Evolutionary conservation across 2,797 vertebrate species (phyloP), one percentile per base, ranked within the genome.

Genomic region (Lindbergichthys nudifrons): DNA sequence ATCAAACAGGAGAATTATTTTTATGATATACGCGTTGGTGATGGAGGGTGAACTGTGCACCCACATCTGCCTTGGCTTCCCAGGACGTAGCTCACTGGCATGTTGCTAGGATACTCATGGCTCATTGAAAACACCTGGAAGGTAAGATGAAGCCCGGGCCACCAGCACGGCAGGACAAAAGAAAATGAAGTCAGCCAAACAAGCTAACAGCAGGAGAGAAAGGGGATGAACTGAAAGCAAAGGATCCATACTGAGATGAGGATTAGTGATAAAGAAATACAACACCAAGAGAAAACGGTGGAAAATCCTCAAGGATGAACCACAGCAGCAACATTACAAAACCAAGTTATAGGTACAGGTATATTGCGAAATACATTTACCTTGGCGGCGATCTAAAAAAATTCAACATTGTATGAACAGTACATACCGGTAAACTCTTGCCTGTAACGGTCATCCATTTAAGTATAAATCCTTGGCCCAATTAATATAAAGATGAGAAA

Each of bases 41-140:
- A 42, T n/a, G 39, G 41, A 9, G 39, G 30, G 54, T 72, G 61
- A 50, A 73, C 19, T 79, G 53, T 65, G 73, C 19, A 67, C 85
- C 83, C 84, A 75, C 82, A 90, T 91, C 82, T 84, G 70, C 23
- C 52, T 70, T 2, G 14, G 69, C 41, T 67, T 23, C 26, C 39
- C 14, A 68, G 53, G 58, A 74, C 14, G 42, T 68, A 21, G 73
- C 61, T 84, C 62, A 53, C 70, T 71, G 62, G 67, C 45, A 57
- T 62, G 78, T 85, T 89, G 80, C 84, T 57, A 75, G 67, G 82
- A 81, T 58, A 87, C 77, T 32, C 41, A 48, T 1, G 65, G 75
- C 70, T 88, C 69, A 72, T 81, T 90, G 39, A 66, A 77, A 81
- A 80, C 91, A 92, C 90, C 92, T 89, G 89, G 83, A 80, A 85